These are phyloP conservation scores for Agriopis leucophaearia DNA, from an alignment of 2,888 invertebrate species.

Conservation along the genomic window DNA sequence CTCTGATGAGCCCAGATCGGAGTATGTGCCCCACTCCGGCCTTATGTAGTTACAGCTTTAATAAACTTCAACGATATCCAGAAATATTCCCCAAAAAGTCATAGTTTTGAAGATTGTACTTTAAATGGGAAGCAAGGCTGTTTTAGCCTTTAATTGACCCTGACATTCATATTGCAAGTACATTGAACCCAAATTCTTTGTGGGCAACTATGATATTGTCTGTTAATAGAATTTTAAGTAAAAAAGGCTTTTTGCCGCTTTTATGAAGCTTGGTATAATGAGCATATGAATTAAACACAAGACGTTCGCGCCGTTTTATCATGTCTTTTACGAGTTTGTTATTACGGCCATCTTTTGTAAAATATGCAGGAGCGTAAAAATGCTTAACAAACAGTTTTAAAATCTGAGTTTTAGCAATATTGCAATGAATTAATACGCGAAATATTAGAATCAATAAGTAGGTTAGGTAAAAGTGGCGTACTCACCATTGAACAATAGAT, in stretches of 20 bases:
- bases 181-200: slow-evolving; percentile 20
- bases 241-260: neutral
- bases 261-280: neutral
- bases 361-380: slow-evolving; percentile 6
- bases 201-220: neutral
- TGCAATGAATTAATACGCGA: slow-evolving; percentile 35
- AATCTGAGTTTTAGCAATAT: neutral
- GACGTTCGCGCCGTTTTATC: slow-evolving; percentile 53
- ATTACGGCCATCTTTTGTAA: slow-evolving; percentile 8
- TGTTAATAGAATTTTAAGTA: neutral
- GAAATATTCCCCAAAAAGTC: neutral
- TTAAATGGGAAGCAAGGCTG: neutral
- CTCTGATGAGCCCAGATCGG: too few species aligned
- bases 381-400: slow-evolving; percentile 9
- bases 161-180: slow-evolving; percentile 17
- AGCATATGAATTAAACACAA: neutral
- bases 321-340: slow-evolving; percentile 14
- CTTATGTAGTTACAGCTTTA: too few species aligned
- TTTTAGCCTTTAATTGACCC: slow-evolving; percentile 12
- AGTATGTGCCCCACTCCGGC: too few species aligned
- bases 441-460: slow-evolving; percentile 60
- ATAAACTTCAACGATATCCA: too few species aligned
- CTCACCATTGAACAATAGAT: slow-evolving; percentile 46
- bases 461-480: slow-evolving; percentile 68
- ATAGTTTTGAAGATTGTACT: neutral